Conservation (phyloP, 2,888 invertebrate genomes). For the Notocelia uddmanniana region DNA sequence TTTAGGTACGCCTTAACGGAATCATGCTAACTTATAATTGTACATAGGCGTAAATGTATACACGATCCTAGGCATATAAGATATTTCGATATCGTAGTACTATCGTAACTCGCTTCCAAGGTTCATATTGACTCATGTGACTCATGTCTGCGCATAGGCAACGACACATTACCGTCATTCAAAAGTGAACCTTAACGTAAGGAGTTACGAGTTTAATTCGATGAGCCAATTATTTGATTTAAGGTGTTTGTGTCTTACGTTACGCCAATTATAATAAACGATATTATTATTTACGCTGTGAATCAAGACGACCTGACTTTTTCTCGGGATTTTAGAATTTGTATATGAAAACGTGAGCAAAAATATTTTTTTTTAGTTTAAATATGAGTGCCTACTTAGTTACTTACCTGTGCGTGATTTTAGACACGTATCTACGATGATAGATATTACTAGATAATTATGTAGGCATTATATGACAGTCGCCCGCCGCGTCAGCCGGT, state of each 20-base stretch:
- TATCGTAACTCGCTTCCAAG: background rate
- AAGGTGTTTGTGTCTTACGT: background rate
- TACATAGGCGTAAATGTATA: background rate
- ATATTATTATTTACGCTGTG: conserved; percentile 16
- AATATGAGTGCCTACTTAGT: background rate
- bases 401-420: too few relatives aligned
- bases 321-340: conserved; percentile 3
- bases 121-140: conserved; percentile 14
- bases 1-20: background rate
- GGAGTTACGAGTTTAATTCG: background rate
- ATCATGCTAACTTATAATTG: background rate
- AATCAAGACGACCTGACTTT: conserved; percentile 3
- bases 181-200: background rate
- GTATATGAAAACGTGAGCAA: background rate
- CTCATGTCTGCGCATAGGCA: conserved; percentile 2
- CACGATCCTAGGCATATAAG: background rate
- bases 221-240: background rate
- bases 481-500: too few relatives aligned
- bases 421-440: too few relatives aligned
- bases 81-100: background rate
- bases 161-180: background rate
- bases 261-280: background rate
- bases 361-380: background rate
- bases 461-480: too few relatives aligned
- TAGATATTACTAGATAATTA: too few relatives aligned